These are phyloP conservation scores for Dromas ardeola DNA, from an alignment of 2,113 vertebrate species.

Conservation along the genomic window DNA sequence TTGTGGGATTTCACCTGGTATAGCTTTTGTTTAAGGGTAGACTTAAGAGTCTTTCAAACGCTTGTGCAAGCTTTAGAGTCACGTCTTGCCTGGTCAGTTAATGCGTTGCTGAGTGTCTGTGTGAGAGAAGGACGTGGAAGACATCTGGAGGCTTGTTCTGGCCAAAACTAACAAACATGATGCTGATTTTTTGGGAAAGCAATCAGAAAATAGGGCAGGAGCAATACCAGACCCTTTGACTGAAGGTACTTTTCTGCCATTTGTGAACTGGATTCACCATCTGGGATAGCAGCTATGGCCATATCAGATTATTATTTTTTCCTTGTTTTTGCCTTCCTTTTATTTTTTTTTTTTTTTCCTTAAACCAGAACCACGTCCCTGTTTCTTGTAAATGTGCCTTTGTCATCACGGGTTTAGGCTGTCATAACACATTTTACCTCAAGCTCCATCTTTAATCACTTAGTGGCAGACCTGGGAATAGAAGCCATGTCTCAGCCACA, in stretches of 20 bases:
- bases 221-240: not conserved
- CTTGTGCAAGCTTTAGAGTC: not conserved
- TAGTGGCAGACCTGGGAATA: not conserved
- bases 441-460: constrained; percentile 10
- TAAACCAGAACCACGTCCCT: not conserved
- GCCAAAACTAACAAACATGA: constrained; percentile 36
- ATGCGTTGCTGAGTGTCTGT: not conserved
- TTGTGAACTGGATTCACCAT: not conserved
- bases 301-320: not conserved
- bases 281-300: not conserved
- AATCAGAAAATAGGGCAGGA: not conserved
- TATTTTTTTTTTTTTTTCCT: not conserved
- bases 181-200: constrained; percentile 12
- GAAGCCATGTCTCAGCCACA: not conserved
- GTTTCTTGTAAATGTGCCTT: constrained; percentile 26
- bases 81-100: not conserved
- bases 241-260: not conserved
- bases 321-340: not conserved
- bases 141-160: constrained; percentile 18
- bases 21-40: not conserved
- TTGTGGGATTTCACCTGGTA: not conserved
- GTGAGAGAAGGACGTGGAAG: not conserved
- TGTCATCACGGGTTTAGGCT: not conserved
- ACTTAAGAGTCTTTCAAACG: not conserved
- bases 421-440: not conserved